Conservation (phyloP, 30 jellyfish, hydroid and myxozoan genomes). For the Calvadosia cruxmelitensis region DNA sequence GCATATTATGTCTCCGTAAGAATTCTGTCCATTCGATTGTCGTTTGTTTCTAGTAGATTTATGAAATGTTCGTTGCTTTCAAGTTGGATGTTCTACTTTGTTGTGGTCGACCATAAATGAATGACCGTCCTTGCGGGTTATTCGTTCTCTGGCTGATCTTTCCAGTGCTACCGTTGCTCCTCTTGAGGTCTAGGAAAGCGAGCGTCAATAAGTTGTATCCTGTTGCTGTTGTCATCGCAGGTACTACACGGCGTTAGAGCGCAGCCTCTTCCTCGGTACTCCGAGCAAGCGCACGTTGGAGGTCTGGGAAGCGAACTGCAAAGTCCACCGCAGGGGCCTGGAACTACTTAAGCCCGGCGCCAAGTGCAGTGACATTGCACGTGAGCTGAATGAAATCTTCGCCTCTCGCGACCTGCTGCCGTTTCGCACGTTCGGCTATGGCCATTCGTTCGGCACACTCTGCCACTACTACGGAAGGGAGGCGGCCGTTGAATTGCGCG, state of each 20-base stretch:
- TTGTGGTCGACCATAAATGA: too few species aligned
- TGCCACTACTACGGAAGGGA: constrained; percentile 88
- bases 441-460: constrained; percentile 73
- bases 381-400: constrained; percentile 72
- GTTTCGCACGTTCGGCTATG: constrained; percentile 80
- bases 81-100: too few species aligned
- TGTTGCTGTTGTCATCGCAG: constrained; percentile 7
- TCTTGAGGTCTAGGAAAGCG: too few species aligned
- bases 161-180: too few species aligned
- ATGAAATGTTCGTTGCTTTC: too few species aligned
- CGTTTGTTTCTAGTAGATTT: too few species aligned
- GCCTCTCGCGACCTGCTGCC: constrained; percentile 44
- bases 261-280: constrained; percentile 64
- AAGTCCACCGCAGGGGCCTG: constrained; percentile 64
- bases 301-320: constrained; percentile 75
- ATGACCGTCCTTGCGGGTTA: too few species aligned
- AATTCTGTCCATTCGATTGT: too few species aligned
- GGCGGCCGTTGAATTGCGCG: constrained; percentile 90
- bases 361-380: constrained; percentile 64
- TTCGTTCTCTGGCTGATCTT: too few species aligned
- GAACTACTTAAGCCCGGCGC: constrained; percentile 67
- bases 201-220: too few species aligned
- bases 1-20: too few species aligned
- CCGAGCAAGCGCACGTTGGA: constrained; percentile 39
- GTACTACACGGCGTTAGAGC: constrained; percentile 77